Conservation (phyloP, 2,113 vertebrate species). For the Aptenodytes forsteri region DNA sequence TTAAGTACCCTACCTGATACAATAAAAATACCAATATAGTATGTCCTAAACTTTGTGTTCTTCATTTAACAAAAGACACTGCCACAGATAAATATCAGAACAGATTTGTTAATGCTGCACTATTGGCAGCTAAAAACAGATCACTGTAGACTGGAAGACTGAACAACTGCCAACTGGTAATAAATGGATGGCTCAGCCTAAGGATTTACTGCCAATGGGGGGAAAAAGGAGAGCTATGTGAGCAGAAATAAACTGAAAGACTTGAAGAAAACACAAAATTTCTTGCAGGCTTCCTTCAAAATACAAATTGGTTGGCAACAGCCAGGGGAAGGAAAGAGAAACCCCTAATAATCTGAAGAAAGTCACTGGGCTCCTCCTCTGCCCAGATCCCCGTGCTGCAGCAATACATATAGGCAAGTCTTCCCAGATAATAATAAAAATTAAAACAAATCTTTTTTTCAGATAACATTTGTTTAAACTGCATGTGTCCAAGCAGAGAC, state of each 20-base stretch:
- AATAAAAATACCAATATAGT: slow-evolving; percentile 34
- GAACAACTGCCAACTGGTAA: slow-evolving; percentile 56
- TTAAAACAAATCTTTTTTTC: background rate
- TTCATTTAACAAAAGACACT: slow-evolving; percentile 60
- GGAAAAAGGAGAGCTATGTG: background rate
- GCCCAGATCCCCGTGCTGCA: background rate
- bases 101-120: slow-evolving; percentile 64
- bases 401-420: background rate
- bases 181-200: slow-evolving; percentile 53
- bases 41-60: slow-evolving; percentile 48
- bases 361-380: background rate
- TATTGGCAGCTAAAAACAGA: slow-evolving; percentile 69
- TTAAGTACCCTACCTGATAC: background rate
- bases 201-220: slow-evolving; percentile 63
- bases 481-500: background rate
- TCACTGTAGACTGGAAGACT: slow-evolving; percentile 26
- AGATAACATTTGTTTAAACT: background rate
- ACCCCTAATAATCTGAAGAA: background rate
- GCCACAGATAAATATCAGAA: slow-evolving; percentile 61
- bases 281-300: slow-evolving; percentile 11
- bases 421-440: background rate
- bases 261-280: slow-evolving; percentile 35
- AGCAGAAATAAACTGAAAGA: slow-evolving; percentile 24
- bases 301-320: background rate
- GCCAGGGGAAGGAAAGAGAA: background rate